Evolutionary conservation across 2,113 vertebrate genomes (phyloP).

Genomic region (Oryctolagus cuniculus): DNA sequence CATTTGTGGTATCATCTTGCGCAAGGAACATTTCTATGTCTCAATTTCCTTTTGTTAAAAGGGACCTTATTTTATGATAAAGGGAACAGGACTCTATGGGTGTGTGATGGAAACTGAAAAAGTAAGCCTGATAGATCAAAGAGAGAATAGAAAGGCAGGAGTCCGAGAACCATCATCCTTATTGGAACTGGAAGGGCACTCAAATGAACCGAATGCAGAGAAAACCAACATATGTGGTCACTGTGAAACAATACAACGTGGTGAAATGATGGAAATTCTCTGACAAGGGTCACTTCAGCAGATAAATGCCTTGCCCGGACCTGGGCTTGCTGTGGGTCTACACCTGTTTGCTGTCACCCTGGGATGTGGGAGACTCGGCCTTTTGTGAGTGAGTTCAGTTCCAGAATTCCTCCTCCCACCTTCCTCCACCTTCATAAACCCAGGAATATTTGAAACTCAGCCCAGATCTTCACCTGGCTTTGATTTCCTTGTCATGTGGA

Average conservation of each 20-base stretch:
- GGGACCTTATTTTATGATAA: conserved; percentile 43
- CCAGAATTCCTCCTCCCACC: conserved; percentile 66
- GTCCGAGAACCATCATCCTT: background rate
- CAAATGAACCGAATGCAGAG: background rate
- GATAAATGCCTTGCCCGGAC: background rate
- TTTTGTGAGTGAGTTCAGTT: conserved; percentile 17
- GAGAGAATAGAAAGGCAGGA: background rate
- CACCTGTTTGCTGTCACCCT: conserved; percentile 61
- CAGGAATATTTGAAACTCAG: conserved; percentile 71
- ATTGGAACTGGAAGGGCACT: background rate
- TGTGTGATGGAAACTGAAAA: background rate
- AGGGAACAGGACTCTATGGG: conserved; percentile 20
- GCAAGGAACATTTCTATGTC: conserved; percentile 66
- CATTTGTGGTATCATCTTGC: conserved; percentile 56
- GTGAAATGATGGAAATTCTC: conserved; percentile 14
- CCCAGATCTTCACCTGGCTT: conserved; percentile 80
- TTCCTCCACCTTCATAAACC: conserved; percentile 63
- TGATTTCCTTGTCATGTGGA: conserved; percentile 72
- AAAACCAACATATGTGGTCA: background rate
- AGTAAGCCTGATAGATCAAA: background rate
- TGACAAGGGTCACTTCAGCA: background rate
- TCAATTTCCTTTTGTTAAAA: conserved; percentile 58
- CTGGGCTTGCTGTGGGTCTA: background rate
- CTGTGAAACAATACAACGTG: conserved; percentile 33
- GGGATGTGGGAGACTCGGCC: conserved; percentile 52